These are phyloP conservation scores for Gymnogyps californianus DNA, from an alignment of 2,113 vertebrate species.

Conservation along the genomic window DNA sequence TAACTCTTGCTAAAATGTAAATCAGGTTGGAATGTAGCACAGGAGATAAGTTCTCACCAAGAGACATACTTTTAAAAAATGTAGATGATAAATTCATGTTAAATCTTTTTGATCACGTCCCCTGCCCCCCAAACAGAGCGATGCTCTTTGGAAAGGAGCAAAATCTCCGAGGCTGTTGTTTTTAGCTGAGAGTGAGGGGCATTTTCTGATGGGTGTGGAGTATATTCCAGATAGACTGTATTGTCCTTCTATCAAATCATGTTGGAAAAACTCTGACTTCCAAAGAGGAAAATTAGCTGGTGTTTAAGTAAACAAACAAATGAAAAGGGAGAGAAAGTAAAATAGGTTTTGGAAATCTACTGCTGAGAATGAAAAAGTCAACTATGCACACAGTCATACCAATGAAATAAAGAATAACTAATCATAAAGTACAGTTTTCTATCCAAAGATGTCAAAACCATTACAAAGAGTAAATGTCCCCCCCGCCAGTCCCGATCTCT, in stretches of 20 bases:
- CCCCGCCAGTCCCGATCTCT: accelerated
- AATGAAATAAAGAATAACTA: not conserved
- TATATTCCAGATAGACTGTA: not conserved
- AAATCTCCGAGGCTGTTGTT: not conserved
- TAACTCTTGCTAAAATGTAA: conserved; percentile 43
- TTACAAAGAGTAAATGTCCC: not conserved
- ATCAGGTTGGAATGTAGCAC: conserved; percentile 30
- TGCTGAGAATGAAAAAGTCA: not conserved
- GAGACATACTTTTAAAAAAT: conserved; percentile 46
- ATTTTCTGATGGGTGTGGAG: conserved; percentile 22
- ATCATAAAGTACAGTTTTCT: not conserved
- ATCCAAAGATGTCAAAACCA: not conserved
- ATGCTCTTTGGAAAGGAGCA: not conserved
- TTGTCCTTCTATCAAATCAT: conserved; percentile 19
- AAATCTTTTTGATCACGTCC: conserved; percentile 1
- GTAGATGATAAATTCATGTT: conserved; percentile 44
- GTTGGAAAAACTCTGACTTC: not conserved
- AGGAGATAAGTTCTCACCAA: conserved; percentile 34
- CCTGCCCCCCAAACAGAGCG: not conserved
- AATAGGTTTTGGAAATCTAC: conserved; percentile 6
- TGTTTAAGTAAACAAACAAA: conserved; percentile 3
- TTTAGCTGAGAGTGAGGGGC: not conserved
- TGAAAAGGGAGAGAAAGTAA: not conserved
- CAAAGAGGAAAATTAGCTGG: not conserved
- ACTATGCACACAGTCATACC: not conserved